Evolutionary conservation across 2,113 vertebrate genomes (phyloP).

Genomic region (Redunca redunca): DNA sequence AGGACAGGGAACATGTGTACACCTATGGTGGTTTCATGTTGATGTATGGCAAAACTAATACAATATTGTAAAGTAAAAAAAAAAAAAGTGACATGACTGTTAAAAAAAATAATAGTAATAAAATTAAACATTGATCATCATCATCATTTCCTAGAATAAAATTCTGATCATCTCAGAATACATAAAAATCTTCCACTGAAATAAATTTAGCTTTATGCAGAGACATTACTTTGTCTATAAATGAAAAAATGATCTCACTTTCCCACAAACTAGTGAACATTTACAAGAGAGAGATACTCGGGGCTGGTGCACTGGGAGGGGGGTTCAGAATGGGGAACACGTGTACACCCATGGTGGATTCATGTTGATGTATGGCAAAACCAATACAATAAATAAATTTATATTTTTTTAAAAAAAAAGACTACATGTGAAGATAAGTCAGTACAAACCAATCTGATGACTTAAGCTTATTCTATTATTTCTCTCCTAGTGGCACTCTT

Average conservation of each 20-base stretch:
- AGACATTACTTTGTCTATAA: neutral
- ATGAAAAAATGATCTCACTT: neutral
- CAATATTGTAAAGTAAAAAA: no score
- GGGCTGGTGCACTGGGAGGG: no score
- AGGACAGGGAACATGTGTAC: no score
- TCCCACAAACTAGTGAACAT: neutral
- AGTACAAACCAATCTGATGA: neutral
- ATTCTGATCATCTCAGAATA: neutral
- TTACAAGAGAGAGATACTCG: neutral
- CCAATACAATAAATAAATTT: no score
- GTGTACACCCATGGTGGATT: accelerated
- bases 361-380: no score
- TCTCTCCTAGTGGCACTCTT: neutral
- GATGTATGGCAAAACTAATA: no score
- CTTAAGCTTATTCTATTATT: neutral
- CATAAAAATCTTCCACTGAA: neutral
- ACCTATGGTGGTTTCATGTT: no score
- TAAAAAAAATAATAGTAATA: no score
- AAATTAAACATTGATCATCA: neutral
- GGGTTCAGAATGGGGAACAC: no score
- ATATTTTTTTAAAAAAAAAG: no score
- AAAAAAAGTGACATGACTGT: no score
- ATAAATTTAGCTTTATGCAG: neutral
- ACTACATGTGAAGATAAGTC: neutral
- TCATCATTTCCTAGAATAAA: neutral